Conservation (phyloP, 2,888 invertebrate genomes). For the Deilephila porcellus region DNA sequence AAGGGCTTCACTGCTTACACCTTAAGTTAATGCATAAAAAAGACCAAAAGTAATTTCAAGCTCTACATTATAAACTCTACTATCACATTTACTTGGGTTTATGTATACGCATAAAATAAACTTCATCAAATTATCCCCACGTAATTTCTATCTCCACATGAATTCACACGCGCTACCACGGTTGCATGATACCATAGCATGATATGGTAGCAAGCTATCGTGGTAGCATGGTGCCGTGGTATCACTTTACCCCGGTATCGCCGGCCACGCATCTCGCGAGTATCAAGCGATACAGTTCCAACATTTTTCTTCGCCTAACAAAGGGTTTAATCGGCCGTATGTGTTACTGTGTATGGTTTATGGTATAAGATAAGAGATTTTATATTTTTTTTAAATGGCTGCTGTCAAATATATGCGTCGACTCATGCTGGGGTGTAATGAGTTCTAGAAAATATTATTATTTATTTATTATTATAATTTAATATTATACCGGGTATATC, state of each 20-base stretch:
- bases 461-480: too few relatives aligned
- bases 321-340: slow-evolving; percentile 73
- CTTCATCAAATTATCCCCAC: not conserved
- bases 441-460: too few relatives aligned
- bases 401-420: not conserved
- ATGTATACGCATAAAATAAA: not conserved
- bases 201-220: slow-evolving; percentile 1
- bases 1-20: too few relatives aligned
- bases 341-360: slow-evolving; percentile 55
- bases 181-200: not conserved
- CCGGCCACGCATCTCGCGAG: slow-evolving; percentile 61
- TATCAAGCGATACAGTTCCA: slow-evolving; percentile 70
- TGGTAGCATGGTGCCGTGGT: slow-evolving; percentile 1
- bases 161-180: not conserved
- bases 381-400: not conserved
- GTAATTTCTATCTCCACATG: not conserved
- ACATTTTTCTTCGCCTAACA: slow-evolving; percentile 78
- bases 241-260: slow-evolving; percentile 49
- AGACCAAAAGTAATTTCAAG: too few relatives aligned
- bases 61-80: too few relatives aligned
- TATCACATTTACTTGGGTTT: too few relatives aligned
- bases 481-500: too few relatives aligned
- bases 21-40: too few relatives aligned
- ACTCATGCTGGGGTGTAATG: too few relatives aligned
- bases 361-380: slow-evolving; percentile 42